Evolutionary conservation across 2,888 invertebrate species (phyloP), one percentile per base, ranked within the genome.

Genomic region (Stegana nigrithorax): DNA sequence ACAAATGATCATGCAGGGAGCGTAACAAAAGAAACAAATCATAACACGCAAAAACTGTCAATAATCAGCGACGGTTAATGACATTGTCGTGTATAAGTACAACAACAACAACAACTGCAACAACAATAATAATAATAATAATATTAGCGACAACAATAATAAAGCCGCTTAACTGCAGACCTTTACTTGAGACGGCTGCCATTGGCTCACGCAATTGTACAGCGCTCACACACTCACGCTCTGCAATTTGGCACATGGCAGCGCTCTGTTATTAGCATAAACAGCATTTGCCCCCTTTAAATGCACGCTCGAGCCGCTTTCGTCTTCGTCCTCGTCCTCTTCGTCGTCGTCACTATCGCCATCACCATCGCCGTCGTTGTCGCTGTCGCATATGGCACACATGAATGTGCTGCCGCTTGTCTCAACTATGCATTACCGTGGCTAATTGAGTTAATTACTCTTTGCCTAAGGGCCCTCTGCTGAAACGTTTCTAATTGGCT

Each of bases 51-150:
- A 51, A 44, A 59, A 69, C 62, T 71, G 68, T 66, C 62, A 67
- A 67, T 69, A 67, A 67, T 65, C 57, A 64, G 56, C 67, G 27
- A 23, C 61, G 70, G 71, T 62, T 73, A 70, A 73, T 74, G 77
- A 72, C 74, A 55, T 32, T 55, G 53, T 14, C 3, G 29, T 10
- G 27, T 29, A 27, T 14, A 51, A 19, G n/a, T 29, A 26, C 25
- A 51, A 51, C 23, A 51, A 51, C 10, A 51, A 51, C 7, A 51
- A 8, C 14, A 51, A 14, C 4, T 50, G 32, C 14, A 53, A 55
- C 17, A 32, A 55, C 10, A 55, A 55, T 14, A 32, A 32, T 1
- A 36, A n/a, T 14, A 39, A 39, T 8, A 39, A 39, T 2, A 12
- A 50, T 19, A 27, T 27, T 21, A 21, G 2, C 53, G 21, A 36